These are phyloP conservation scores for Oenanthe oenanthe DNA, from an alignment of 2,113 vertebrate genomes.

Conservation along the genomic window DNA sequence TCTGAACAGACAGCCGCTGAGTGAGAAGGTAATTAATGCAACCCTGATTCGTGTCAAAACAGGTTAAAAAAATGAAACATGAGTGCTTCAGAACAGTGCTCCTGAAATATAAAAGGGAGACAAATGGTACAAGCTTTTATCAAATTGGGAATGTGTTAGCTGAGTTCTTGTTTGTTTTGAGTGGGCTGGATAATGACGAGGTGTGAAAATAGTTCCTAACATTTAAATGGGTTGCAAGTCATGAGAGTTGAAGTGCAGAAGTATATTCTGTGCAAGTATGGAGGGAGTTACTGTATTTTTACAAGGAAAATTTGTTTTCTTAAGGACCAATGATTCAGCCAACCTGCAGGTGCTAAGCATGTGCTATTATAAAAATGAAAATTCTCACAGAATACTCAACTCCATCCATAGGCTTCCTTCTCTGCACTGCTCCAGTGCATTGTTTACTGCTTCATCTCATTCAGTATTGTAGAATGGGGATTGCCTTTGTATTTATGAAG, in stretches of 20 bases:
- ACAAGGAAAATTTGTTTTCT: neutral
- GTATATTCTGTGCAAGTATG: neutral
- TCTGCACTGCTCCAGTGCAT: neutral
- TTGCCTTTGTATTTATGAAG: neutral
- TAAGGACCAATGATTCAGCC: neutral
- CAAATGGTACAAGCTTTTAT: neutral
- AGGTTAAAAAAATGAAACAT: neutral
- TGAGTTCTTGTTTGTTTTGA: neutral
- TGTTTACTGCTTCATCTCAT: neutral
- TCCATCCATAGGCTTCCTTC: neutral
- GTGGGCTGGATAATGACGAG: neutral
- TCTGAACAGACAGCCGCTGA: slow-evolving; percentile 83
- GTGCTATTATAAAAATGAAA: neutral
- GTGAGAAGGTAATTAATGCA: slow-evolving; percentile 77
- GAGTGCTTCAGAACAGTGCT: neutral
- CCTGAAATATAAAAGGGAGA: neutral
- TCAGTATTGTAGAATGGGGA: neutral
- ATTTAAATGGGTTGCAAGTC: neutral
- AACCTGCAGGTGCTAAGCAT: neutral
- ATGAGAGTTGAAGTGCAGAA: neutral
- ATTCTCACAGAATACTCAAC: neutral
- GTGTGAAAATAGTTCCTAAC: neutral
- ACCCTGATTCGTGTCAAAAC: neutral
- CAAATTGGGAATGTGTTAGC: neutral
- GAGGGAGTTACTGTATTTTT: neutral